Base-by-base conservation (phyloP, 2,113 vertebrate genomes). In the Onychorhynchus coronatus region DNA sequence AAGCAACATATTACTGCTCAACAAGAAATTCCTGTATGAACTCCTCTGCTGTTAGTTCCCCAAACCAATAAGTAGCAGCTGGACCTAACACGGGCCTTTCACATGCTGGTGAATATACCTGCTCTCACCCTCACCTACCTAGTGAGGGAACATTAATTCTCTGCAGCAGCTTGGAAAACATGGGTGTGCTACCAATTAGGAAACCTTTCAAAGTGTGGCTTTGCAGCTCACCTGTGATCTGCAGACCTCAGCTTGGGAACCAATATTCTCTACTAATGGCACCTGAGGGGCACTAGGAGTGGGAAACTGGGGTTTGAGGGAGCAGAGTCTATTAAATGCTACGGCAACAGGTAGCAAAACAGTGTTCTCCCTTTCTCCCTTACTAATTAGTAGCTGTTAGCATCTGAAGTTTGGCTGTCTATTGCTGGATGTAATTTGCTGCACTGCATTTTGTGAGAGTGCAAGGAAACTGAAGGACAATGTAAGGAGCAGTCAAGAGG, bases 341-440 rank as follows among this genome's bases (percentile, higher is more conserved):
- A 93, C 92, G 95, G 91, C 76, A 96, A 93, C 86, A 95, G 93
- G 95, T 95, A 84, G 80, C 72, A 91, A 91, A 96, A 74, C 33
- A 85, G 52, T 8, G 3, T 62, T 94, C 49, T 92, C 56, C 47
- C 28, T 83, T 73, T 85, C 76, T 86, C 72, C 72, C 44, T 62
- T 84, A 59, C 55, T 96, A 93, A 93, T 96, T 95, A 93, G 90
- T 72, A 81, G 79, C 52, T 94, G 88, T 93, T 95, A 94, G 75
- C 79, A 89, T 83, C 92, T 90, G 83, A 85, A 93, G 56, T 87
- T 92, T 91, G 73, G 11, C 80, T 91, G 31, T 76, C 68, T 84
- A 55, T 71, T 86, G 62, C 58, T 85, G 42, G 52, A 46, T 93
- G 46, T 72, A 75, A 95, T 95, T 84, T 92, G 66, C 80, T 82